Conservation (phyloP, 2,113 vertebrate genomes). For the Saccopteryx bilineata region DNA sequence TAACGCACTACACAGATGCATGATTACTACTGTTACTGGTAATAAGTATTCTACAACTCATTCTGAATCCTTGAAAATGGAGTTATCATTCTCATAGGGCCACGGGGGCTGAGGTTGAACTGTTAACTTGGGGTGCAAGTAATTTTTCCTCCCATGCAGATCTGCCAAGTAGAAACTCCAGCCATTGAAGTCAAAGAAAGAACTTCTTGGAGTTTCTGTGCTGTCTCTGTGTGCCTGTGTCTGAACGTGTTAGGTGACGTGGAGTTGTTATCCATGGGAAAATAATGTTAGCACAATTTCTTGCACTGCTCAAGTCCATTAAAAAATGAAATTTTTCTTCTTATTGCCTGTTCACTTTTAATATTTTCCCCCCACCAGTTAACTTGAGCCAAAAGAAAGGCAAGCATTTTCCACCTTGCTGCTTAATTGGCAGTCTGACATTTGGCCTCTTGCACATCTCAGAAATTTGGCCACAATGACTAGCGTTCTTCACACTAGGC, state of each 20-base stretch:
- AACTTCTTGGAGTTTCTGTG: not conserved
- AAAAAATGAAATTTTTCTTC: conserved; percentile 74
- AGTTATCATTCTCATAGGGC: not conserved
- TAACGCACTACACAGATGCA: not conserved
- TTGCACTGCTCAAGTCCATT: not conserved
- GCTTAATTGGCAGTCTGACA: conserved; percentile 85
- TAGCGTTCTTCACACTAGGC: conserved; percentile 82
- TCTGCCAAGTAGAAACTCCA: not conserved
- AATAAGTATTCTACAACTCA: not conserved
- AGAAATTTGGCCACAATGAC: conserved; percentile 80
- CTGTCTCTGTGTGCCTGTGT: rapidly evolving
- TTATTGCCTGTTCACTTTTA: conserved; percentile 69
- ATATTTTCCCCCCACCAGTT: not conserved
- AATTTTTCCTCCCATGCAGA: not conserved
- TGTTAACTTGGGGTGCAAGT: not conserved
- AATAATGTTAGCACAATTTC: not conserved
- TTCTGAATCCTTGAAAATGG: not conserved
- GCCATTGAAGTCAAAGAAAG: not conserved
- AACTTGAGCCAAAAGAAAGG: conserved; percentile 82
- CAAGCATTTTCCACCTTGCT: conserved; percentile 87
- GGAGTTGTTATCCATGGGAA: not conserved
- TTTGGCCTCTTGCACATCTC: conserved; percentile 81
- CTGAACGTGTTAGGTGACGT: rapidly evolving
- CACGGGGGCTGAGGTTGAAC: not conserved
- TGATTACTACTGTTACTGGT: not conserved